Conservation (phyloP, 2,797 vertebrate genomes). For the Siniperca undulata region DNA sequence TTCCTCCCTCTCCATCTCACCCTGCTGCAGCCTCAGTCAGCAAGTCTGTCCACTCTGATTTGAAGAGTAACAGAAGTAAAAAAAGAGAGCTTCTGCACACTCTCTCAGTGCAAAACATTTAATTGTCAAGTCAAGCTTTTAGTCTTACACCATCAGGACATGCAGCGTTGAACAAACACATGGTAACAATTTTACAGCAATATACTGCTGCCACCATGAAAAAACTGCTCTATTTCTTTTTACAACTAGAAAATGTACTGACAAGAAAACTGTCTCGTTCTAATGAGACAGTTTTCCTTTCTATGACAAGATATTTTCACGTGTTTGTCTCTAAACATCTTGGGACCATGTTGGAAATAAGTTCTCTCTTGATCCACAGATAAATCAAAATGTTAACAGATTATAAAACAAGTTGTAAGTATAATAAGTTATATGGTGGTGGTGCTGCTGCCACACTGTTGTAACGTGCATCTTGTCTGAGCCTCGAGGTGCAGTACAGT, state of each 20-base stretch:
- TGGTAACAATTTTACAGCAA: neutral
- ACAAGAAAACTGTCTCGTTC: too few relatives aligned
- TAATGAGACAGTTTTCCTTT: neutral
- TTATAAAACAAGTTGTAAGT: neutral
- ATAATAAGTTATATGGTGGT: neutral
- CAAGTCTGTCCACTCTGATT: neutral
- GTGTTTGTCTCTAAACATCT: neutral
- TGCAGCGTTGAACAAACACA: neutral
- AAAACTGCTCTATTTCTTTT: neutral
- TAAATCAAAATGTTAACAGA: neutral
- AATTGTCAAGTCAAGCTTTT: neutral
- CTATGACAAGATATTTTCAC: neutral
- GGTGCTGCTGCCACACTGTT: neutral
- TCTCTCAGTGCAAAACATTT: neutral
- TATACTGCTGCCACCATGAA: neutral
- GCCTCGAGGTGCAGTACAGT: neutral
- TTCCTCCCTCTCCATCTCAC: neutral
- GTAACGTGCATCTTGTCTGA: neutral
- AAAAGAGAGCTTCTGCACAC: neutral
- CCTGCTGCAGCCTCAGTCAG: slow-evolving; percentile 16
- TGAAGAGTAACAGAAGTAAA: neutral
- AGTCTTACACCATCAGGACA: neutral
- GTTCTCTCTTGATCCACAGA: neutral
- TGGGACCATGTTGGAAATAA: neutral
- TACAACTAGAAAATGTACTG: neutral